These are phyloP conservation scores for Psittacus erithacus DNA, from an alignment of 2,113 vertebrate genomes.

Conservation along the genomic window DNA sequence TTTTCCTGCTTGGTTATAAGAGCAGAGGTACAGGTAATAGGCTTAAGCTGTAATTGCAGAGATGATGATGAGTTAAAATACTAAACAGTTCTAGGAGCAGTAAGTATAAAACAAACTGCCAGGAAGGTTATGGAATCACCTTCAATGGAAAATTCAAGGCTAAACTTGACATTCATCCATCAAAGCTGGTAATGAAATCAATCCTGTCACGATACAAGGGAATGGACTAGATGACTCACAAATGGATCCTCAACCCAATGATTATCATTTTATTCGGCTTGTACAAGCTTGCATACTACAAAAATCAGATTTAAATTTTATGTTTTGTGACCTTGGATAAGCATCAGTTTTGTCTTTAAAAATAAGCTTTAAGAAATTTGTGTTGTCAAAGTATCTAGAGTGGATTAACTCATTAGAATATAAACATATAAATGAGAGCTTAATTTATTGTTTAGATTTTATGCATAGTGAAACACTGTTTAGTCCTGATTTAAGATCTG, in stretches of 20 bases:
- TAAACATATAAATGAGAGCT: background rate
- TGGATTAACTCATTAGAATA: background rate
- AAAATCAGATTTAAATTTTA: conserved; percentile 4
- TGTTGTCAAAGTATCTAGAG: background rate
- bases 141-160: conserved; percentile 33
- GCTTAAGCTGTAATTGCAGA: background rate
- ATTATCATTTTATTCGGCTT: conserved; percentile 35
- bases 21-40: background rate
- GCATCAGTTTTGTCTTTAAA: conserved; percentile 21
- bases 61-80: background rate
- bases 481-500: background rate
- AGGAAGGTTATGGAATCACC: conserved; percentile 3
- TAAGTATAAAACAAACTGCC: background rate
- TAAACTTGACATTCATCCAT: conserved; percentile 22
- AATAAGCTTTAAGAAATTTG: background rate
- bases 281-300: background rate
- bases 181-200: conserved; percentile 31
- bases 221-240: conserved; percentile 6
- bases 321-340: background rate
- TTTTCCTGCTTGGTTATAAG: background rate
- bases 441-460: conserved; percentile 19
- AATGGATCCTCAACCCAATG: conserved; percentile 1
- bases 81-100: background rate
- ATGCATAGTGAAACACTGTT: background rate
- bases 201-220: background rate